phyloP scores from a whole-genome alignment of 35 echinoderm and acorn worm species.

The Holothuria glaberrima region DNA sequence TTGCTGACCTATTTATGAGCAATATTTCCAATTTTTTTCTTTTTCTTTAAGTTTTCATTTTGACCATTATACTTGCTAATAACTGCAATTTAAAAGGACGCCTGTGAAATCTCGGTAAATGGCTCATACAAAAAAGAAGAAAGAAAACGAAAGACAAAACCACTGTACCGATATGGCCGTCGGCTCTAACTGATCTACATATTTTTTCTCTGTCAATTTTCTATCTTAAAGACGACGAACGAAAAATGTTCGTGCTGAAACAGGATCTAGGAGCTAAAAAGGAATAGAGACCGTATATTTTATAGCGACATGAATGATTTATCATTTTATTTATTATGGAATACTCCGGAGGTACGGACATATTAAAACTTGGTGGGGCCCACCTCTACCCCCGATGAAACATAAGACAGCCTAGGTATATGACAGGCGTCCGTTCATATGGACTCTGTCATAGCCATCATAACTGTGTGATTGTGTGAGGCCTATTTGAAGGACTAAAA shows the following conservation, averaged over 20 bases:
- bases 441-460: constrained; percentile 49
- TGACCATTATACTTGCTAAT: constrained; percentile 40
- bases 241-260: constrained; percentile 43
- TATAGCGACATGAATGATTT: constrained; percentile 60
- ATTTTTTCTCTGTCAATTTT: constrained; percentile 52
- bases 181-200: constrained; percentile 44
- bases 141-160: neutral
- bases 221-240: constrained; percentile 25
- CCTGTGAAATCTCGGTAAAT: constrained; percentile 40
- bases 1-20: no score
- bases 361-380: constrained; percentile 61
- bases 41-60: no score
- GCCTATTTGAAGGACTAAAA: constrained; percentile 21
- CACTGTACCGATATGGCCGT: constrained; percentile 9
- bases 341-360: constrained; percentile 56
- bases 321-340: constrained; percentile 62
- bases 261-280: constrained; percentile 16
- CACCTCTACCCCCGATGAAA: constrained; percentile 46
- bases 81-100: constrained; percentile 5
- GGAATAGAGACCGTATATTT: constrained; percentile 56
- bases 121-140: constrained; percentile 11
- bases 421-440: constrained; percentile 40
- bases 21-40: no score
- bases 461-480: constrained; percentile 41
- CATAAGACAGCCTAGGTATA: constrained; percentile 26